Base-by-base conservation (phyloP, 1,140 invertebrate genomes). In the Monochamus saltuarius region DNA sequence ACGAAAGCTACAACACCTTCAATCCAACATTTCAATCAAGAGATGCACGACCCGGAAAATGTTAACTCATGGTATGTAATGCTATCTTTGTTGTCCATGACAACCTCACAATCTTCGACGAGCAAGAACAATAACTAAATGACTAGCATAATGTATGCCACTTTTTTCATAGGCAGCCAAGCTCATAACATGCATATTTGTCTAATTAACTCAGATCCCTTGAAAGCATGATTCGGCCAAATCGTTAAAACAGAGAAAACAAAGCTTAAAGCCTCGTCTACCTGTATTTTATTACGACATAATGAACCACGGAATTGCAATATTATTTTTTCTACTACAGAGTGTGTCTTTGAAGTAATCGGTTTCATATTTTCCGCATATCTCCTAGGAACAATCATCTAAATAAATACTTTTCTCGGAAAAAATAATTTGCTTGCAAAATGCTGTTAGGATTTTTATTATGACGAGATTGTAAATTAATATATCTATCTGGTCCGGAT, bases 151-250 rank as follows among this genome's bases (percentile, higher is more conserved):
- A 59, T 64, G 59, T 14, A 35, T 51, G 34, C 19, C 49, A 13
- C 49, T 51, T 51, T 35, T 29, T 51, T 51, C 29, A 11, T 51
- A 19, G 40, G n/a, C 22, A 29, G 40, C 36, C 38, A 13, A 42
- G 52, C 51, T 64, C 61, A 64, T 64, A 64, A 64, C 61, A 64
- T 60, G 61, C 61, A 64, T 64, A 64, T 64, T 64, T 64, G 61
- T 60, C 61, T 64, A 64, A 64, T 64, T 64, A 64, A 59, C 61
- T 59, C 13, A 54, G 61, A 64, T 59, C 56, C 49, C 43, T 60
- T 43, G 56, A 64, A 64, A 62, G 58, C 45, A 62, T 62, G 61
- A 62, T 62, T 58, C 61, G 61, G 43, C 56, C 46, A 45, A 55
- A 42, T 42, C 38, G 19, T 51, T 16, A 42, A 54, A 40, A n/a